These are phyloP conservation scores for Turdus rufiventris DNA, from an alignment of 2,113 vertebrate genomes.

Conservation along the genomic window DNA sequence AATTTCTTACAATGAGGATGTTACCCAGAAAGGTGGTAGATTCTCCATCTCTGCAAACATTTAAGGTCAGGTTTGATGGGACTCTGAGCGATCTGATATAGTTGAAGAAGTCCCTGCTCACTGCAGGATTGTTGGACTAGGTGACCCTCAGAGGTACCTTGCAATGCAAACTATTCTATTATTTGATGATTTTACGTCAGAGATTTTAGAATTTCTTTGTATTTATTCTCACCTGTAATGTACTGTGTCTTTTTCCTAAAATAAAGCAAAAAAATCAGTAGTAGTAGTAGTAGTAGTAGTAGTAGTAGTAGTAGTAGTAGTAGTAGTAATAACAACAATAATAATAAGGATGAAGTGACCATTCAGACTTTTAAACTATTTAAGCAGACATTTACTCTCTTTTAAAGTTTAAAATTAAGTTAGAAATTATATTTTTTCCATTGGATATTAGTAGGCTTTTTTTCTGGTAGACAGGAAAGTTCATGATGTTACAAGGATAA, in stretches of 20 bases:
- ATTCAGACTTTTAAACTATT: background rate
- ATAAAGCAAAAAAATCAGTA: background rate
- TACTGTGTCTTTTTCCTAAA: background rate
- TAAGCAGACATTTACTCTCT: rapidly evolving
- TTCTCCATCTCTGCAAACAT: background rate
- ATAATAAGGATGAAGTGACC: background rate
- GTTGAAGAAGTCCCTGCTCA: background rate
- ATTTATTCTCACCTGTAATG: background rate
- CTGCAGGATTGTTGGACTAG: background rate
- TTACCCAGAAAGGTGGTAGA: too few relatives aligned
- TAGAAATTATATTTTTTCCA: background rate
- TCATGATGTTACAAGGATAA: background rate
- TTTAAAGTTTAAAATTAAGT: background rate
- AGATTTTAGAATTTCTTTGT: background rate
- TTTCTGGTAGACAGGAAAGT: background rate
- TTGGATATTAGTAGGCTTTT: background rate
- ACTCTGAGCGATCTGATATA: background rate
- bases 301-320: too few relatives aligned
- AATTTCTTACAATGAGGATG: background rate
- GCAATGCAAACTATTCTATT: background rate
- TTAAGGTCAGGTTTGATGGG: background rate
- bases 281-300: too few relatives aligned
- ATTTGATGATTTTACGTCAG: background rate
- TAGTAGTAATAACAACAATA: too few relatives aligned
- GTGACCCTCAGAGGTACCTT: background rate